Percentiles rank a stretch among this genome's conserved stretches.
Conservation (phyloP, 2,888 invertebrate genomes). For the Crocallis elinguaria region DNA sequence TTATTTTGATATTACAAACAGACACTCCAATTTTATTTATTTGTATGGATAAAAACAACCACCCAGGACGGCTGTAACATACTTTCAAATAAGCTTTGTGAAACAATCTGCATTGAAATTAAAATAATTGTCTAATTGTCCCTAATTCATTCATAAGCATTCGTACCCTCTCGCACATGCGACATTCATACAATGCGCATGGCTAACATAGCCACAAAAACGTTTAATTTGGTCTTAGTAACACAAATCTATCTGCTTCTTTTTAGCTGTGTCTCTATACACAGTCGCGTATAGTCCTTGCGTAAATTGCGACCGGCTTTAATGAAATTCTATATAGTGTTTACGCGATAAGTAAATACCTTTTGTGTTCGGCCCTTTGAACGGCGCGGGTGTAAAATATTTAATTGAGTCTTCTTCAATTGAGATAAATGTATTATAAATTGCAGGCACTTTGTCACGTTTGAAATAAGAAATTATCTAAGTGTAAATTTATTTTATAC, state of each 20-base stretch:
- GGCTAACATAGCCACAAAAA: conserved; percentile 4
- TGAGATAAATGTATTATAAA: conserved; percentile 5
- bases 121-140: too few relatives aligned
- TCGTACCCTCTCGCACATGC: too few relatives aligned
- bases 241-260: neutral
- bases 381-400: conserved; percentile 20
- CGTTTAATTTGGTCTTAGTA: neutral
- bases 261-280: neutral
- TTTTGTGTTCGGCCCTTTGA: conserved; percentile 27
- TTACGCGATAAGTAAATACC: conserved; percentile 30
- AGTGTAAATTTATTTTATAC: neutral
- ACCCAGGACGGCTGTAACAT: too few relatives aligned
- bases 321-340: conserved; percentile 43
- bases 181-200: neutral
- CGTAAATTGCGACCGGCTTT: conserved; percentile 41
- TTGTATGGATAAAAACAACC: too few relatives aligned
- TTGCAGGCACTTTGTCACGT: conserved; percentile 11
- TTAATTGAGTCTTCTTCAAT: conserved; percentile 20
- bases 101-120: too few relatives aligned
- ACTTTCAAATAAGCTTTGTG: too few relatives aligned
- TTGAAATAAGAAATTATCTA: neutral
- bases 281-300: conserved; percentile 17
- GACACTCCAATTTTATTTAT: too few relatives aligned
- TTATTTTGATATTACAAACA: too few relatives aligned
- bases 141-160: too few relatives aligned